phyloP scores from a whole-genome alignment of 2,888 invertebrate genomes.

The Spilosoma lubricipeda region DNA sequence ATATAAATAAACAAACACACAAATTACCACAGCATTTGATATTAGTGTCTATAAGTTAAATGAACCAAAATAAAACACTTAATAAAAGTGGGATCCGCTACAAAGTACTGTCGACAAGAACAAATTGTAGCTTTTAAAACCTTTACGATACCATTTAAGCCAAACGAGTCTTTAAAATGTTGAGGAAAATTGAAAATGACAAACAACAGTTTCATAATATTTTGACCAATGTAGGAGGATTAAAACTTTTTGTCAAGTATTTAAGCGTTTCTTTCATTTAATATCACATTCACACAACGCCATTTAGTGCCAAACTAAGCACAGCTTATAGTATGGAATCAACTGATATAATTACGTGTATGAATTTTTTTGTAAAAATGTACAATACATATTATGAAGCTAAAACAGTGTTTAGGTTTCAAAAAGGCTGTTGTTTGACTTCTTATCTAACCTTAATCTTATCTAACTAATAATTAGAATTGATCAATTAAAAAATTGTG shows the following conservation, averaged over 20 bases:
- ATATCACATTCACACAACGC: too few relatives aligned
- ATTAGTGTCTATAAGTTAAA: neutral
- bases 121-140: slow-evolving; percentile 10
- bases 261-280: neutral
- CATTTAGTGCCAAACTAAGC: too few relatives aligned
- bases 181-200: slow-evolving; percentile 5
- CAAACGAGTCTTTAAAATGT: slow-evolving; percentile 4
- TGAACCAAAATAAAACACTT: neutral
- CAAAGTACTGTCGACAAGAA: neutral
- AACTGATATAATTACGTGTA: too few relatives aligned
- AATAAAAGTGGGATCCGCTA: neutral
- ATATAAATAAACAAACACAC: neutral
- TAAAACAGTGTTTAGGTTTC: too few relatives aligned
- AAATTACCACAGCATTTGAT: neutral
- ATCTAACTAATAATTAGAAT: too few relatives aligned
- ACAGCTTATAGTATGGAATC: too few relatives aligned
- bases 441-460: too few relatives aligned
- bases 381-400: too few relatives aligned
- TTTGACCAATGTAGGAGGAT: neutral
- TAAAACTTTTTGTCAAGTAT: neutral
- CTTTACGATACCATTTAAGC: slow-evolving; percentile 4
- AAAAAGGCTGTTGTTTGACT: too few relatives aligned
- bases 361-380: too few relatives aligned
- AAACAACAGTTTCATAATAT: neutral
- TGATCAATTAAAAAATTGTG: too few relatives aligned